Evolutionary conservation across 2,113 vertebrate genomes (phyloP).

Genomic region (Calyptomena viridis): DNA sequence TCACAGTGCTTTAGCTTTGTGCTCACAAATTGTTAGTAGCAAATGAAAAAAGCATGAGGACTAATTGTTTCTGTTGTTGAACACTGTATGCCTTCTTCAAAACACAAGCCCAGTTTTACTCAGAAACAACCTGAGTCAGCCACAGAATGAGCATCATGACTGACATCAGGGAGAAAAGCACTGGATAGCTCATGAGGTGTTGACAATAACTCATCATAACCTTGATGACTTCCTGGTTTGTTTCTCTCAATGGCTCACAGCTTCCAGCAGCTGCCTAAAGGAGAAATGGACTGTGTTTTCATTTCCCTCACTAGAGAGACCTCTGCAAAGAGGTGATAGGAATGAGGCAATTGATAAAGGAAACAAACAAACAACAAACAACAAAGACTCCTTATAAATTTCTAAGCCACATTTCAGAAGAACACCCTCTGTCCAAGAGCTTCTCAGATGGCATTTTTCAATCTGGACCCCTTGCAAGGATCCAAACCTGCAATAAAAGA

Average conservation of each 20-base stretch:
- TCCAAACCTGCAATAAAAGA: background rate
- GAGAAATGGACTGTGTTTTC: background rate
- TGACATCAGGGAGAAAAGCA: background rate
- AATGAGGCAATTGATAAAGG: background rate
- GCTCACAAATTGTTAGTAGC: background rate
- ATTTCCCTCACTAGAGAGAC: background rate
- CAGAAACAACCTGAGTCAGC: background rate
- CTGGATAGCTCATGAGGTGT: background rate
- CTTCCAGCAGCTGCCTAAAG: background rate
- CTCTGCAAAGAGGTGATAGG: background rate
- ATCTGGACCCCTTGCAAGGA: background rate
- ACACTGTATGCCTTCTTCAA: background rate
- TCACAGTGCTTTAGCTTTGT: background rate
- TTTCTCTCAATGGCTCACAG: background rate
- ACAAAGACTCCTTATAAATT: background rate
- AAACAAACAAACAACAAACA: background rate
- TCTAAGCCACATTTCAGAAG: background rate
- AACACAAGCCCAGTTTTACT: background rate
- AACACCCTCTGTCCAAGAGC: background rate
- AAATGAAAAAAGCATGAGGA: background rate
- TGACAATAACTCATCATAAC: background rate
- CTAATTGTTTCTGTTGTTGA: background rate
- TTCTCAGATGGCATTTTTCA: background rate
- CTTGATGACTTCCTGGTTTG: background rate
- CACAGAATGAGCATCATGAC: background rate